phyloP scores from a whole-genome alignment of 2,797 vertebrate species.

The Acipenser ruthenus region DNA sequence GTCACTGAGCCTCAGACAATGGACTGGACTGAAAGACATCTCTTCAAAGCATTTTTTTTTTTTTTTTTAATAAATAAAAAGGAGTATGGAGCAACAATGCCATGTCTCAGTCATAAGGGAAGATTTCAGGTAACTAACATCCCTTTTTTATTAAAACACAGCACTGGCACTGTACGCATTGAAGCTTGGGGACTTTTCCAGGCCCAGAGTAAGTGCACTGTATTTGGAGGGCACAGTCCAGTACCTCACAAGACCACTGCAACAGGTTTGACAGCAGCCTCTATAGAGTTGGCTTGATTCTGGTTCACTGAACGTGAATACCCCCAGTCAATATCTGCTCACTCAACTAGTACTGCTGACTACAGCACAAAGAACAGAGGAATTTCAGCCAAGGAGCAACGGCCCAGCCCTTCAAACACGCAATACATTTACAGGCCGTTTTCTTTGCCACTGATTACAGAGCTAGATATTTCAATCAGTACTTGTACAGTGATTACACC shows the following conservation, averaged over 20 bases:
- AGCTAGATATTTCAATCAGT: slow-evolving; percentile 37
- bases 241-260: slow-evolving; percentile 47
- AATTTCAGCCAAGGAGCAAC: slow-evolving; percentile 48
- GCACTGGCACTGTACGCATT: no score
- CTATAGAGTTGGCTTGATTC: slow-evolving; percentile 54
- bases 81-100: no score
- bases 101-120: no score
- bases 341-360: slow-evolving; percentile 53
- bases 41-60: no score
- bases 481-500: slow-evolving; percentile 14
- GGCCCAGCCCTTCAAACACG: slow-evolving; percentile 33
- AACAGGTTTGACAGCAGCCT: slow-evolving; percentile 63
- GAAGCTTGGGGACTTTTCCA: neutral
- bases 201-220: slow-evolving; percentile 46
- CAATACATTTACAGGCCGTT: slow-evolving; percentile 40
- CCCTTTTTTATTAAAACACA: no score
- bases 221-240: slow-evolving; percentile 51
- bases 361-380: slow-evolving; percentile 57
- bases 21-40: no score
- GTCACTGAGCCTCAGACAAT: no score
- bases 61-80: no score
- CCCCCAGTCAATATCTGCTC: slow-evolving; percentile 57
- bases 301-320: slow-evolving; percentile 60
- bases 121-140: no score
- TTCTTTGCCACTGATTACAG: slow-evolving; percentile 38